Evolutionary conservation across 1,140 invertebrate species (phyloP), one percentile per base, ranked within the genome.

Genomic region (Drosophila micromelanica): DNA sequence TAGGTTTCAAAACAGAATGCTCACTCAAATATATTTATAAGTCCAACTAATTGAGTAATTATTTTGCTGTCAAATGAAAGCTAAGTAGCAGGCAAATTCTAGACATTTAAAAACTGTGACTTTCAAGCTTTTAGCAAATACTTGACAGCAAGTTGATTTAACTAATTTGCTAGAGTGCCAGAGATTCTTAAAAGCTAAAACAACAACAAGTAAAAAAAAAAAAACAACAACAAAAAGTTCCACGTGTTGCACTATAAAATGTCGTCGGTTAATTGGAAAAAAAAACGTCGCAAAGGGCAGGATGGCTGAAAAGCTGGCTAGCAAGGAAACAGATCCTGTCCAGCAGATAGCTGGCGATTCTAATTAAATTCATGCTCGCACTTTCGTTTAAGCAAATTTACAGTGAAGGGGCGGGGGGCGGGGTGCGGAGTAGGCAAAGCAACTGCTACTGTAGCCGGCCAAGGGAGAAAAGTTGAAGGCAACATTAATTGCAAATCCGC

Each of bases 361-460:
- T 87, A 87, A 87, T 87, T 87, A 89, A 87, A 87, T 87, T 89
- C 79, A 69, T 85, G 71, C 79, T 89, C 79, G 76, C 84, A 89
- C 84, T 89, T 87, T 90, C 84, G 78, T 72, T 87, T 89, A 87
- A 89, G 79, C 67, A 89, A 87, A 87, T 87, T 87, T 87, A 78
- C 82, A 87, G 56, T 59, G 45, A 27, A 27, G 15, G 35, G 17
- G n/a, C n/a, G n/a, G n/a, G n/a, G n/a, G n/a, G n/a, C n/a, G n/a
- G 23, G 63, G 60, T 42, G 40, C 45, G 69, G 68, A 59, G 11
- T 7, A 30, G 38, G 43, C 17, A 43, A 27, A 56, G 59, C 13
- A 55, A 37, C 42, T 55, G 56, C 27, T 42, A 56, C 57, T 56
- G 72, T 62, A 51, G 35, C 45, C 45, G 52, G 59, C 71, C 46